Base-by-base conservation (phyloP, 2,888 invertebrate species). In the Esperia sulphurella region DNA sequence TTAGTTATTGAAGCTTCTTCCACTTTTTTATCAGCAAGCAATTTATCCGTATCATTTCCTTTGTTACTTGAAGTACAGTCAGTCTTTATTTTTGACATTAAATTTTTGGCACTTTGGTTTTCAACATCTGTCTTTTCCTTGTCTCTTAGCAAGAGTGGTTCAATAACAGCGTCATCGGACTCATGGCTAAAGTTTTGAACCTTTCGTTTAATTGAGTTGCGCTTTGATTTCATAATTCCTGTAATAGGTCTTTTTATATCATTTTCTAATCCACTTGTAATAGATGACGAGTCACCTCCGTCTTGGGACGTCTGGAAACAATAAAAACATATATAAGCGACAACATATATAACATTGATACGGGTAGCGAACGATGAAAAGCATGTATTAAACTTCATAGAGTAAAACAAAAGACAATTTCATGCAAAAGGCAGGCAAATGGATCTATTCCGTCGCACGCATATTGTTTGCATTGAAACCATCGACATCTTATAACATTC, bases 171-270 rank as follows among this genome's bases (percentile, higher is more conserved):
- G 47, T 90, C 88, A 42, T 89, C 88, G 8, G 78, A 74, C 54
- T 88, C 89, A 31, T 75, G 71, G 46, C 79, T 81, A 6, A 81
- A 75, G 53, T 66, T 80, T 50, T 80, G 80, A 52, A 79, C 77
- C 59, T 81, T 88, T 52, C 75, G 75, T 63, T 86, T 90, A 14
- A 83, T 73, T 40, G 84, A 86, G 58, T 56, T 84, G 59, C 77
- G 80, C 61, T 88, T 90, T 0, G 71, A 73, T 73, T 92, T 92
- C 14, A 87, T 58, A 59, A 90, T 79, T 53, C 84, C 83, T 7
- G 80, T 74, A 37, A 86, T 81, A 12, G 85, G 69, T 59, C 79
- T 84, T 60, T 78, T 89, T 0, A 75, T 55, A 59, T 91, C 82
- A 45, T 75, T 83, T 61, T 91, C 90, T 53, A 78, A 57, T 58